Evolutionary conservation across 1,140 invertebrate species (phyloP), one percentile per base, ranked within the genome.

Genomic region (Zaprionus taronus): DNA sequence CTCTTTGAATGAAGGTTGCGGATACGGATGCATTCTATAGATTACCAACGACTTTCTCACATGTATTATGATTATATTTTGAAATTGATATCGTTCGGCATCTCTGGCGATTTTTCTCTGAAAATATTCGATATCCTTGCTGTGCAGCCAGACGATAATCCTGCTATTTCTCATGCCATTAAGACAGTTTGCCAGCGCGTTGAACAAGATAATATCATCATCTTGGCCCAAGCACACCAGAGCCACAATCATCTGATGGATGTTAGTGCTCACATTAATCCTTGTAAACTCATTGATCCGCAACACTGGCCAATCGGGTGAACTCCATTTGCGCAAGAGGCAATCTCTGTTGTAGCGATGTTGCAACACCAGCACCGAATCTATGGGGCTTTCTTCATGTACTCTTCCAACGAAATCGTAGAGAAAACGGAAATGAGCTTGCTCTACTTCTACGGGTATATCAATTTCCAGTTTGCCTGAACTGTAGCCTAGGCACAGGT

Each of bases 291-390:
- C 69, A 28, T 90, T 47, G 1, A 70, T 26, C 0, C 75, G 74
- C 34, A 87, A 56, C 5, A 72, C 57, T 26, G 85, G 71, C 80
- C 78, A 87, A 14, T 58, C 6, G 1, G 49, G 0, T 2, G 56
- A 14, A 14, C 62, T 53, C 4, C 73, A 55, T 36, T 62, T 41
- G n/a, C 74, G 60, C 28, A 89, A 22, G 9, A 56, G 28, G 15
- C 58, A 51, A 1, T 24, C 14, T 1, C 12, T n/a, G 9, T 63
- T 28, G 4, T n/a, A 14, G 0, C 15, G 5, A 26, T 53, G 79
- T 66, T 84, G 78, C 65, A 87, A 56, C 7, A 87, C 14, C 2
- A 87, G 38, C 1, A 76, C 17, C 31, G 72, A 79, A 36, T 6
- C 15, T 6, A 57, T 2, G 4, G 5, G 3, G 15, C 5, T n/a